Evolutionary conservation across 64 coral and sea anemone species (phyloP).

Genomic region (Stichodactyla helianthus): DNA sequence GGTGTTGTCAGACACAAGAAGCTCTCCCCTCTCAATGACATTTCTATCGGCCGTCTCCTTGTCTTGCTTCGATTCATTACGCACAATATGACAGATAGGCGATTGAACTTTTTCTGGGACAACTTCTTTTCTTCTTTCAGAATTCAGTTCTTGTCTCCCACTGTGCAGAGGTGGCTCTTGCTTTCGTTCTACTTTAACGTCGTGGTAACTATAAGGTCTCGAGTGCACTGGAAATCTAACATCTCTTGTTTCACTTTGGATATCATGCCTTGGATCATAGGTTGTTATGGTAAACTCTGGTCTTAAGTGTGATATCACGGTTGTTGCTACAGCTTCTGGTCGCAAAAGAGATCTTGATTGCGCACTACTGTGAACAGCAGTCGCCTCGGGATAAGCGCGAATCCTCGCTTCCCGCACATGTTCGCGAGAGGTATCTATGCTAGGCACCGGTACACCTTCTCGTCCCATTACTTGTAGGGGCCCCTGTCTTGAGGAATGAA

Average conservation of each 20-base stretch:
- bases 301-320: background rate
- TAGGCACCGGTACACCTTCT: background rate
- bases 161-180: background rate
- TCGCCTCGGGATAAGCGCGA: background rate
- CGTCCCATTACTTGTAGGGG: background rate
- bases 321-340: background rate
- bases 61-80: background rate
- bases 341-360: background rate
- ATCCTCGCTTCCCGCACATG: background rate
- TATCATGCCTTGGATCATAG: conserved; percentile 4
- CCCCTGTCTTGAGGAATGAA: background rate
- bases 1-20: background rate
- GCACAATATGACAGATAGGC: background rate
- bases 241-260: background rate
- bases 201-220: background rate
- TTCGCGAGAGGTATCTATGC: background rate
- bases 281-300: background rate
- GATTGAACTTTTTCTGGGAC: background rate
- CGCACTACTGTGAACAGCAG: background rate
- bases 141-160: background rate
- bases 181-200: background rate
- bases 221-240: background rate
- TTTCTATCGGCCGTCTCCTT: background rate
- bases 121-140: background rate
- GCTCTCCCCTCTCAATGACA: background rate